Evolutionary conservation across 2,888 invertebrate genomes (phyloP), one percentile per base, ranked within the genome.

Genomic region (Trileptium ribeirensis): DNA sequence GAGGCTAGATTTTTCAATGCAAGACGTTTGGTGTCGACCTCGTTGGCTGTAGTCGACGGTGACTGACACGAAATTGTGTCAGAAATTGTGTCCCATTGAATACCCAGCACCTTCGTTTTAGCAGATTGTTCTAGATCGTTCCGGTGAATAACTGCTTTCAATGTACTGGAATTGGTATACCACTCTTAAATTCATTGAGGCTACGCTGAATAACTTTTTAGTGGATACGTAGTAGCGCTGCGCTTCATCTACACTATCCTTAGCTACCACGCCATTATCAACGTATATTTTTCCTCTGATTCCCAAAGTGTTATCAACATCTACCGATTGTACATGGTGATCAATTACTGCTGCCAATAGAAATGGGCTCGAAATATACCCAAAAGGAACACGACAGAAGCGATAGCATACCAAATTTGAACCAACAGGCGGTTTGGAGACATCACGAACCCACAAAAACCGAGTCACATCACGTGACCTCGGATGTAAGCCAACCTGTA

Each of bases 11-110:
- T n/a, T n/a, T n/a, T n/a, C n/a, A n/a, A n/a, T n/a, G n/a, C n/a
- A n/a, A n/a, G n/a, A n/a, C n/a, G n/a, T n/a, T n/a, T n/a, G n/a
- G n/a, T n/a, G n/a, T n/a, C n/a, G n/a, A n/a, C n/a, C n/a, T n/a
- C n/a, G n/a, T n/a, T n/a, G n/a, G n/a, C n/a, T n/a, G n/a, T n/a
- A n/a, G n/a, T n/a, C 67, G 24, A 29, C 84, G 82, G 0, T 70
- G 38, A 75, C 85, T 85, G 19, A 51, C 24, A n/a, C n/a, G n/a
- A n/a, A n/a, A n/a, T n/a, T n/a, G n/a, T n/a, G n/a, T n/a, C n/a
- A n/a, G n/a, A n/a, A 24, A 83, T 81, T n/a, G 83, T 78, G 67
- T 81, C 67, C 85, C 85, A 85, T 2, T 36, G n/a, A 3, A 85
- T 67, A 24, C 85, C 85, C 64, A 85, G 67, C 24, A 79, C 82